Conservation (phyloP, 2,888 invertebrate species). For the Hydropsyche betteni region DNA sequence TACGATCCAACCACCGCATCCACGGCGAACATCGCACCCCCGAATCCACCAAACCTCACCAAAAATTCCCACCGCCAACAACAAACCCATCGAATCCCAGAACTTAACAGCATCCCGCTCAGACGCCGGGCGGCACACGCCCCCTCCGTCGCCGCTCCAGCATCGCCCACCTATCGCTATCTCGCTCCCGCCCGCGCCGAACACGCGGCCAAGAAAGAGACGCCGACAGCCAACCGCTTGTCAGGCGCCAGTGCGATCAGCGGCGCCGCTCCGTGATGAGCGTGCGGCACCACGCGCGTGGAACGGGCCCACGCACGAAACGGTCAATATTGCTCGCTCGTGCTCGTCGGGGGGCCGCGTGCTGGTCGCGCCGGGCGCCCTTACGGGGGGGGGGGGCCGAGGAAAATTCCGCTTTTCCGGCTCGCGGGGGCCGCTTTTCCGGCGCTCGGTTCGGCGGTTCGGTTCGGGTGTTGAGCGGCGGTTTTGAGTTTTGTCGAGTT, state of each 20-base stretch:
- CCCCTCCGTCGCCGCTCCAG: slow-evolving; percentile 44
- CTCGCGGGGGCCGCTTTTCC: too few species aligned
- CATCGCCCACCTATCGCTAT: slow-evolving; percentile 33
- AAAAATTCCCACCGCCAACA: too few species aligned
- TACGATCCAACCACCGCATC: too few species aligned
- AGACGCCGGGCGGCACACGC: slow-evolving; percentile 42
- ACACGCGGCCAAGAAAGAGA: not conserved
- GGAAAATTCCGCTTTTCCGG: too few species aligned
- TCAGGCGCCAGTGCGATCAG: slow-evolving; percentile 42
- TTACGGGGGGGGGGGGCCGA: too few species aligned
- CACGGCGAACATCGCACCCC: too few species aligned
- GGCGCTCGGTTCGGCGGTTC: too few species aligned
- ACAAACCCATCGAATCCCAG: not conserved
- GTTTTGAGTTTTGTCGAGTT: too few species aligned
- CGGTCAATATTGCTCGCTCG: not conserved
- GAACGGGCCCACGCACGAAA: not conserved
- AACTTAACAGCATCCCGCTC: not conserved
- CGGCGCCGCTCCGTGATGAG: slow-evolving; percentile 42
- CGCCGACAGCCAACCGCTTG: not conserved
- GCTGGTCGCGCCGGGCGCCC: too few species aligned
- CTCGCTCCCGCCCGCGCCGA: slow-evolving; percentile 11
- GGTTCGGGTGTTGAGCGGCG: too few species aligned
- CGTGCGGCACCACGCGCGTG: slow-evolving; percentile 25
- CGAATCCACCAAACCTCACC: too few species aligned
- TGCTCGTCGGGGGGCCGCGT: too few species aligned